These are phyloP conservation scores for Oriolus oriolus DNA, from an alignment of 2,113 vertebrate species.

Conservation along the genomic window DNA sequence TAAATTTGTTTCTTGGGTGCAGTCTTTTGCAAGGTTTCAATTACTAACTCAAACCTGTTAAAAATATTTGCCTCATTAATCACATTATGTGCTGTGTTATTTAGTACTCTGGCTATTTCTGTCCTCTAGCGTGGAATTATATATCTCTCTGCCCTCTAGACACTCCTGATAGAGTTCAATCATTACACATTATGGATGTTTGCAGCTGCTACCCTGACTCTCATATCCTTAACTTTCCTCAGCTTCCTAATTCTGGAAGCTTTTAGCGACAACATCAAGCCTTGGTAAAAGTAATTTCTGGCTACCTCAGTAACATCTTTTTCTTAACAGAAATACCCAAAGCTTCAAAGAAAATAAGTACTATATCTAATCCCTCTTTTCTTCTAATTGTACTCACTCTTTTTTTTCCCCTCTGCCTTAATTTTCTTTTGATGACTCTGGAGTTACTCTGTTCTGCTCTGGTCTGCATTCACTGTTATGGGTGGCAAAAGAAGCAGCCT, in stretches of 20 bases:
- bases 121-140: neutral
- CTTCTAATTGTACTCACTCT: neutral
- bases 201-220: neutral
- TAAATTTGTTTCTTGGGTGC: neutral
- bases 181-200: neutral
- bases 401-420: neutral
- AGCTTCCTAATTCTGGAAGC: neutral
- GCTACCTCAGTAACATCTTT: neutral
- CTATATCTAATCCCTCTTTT: neutral
- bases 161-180: neutral
- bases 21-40: conserved; percentile 12
- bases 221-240: neutral
- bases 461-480: neutral
- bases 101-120: neutral
- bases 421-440: neutral
- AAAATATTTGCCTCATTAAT: conserved; percentile 33
- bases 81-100: neutral
- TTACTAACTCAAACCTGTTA: conserved; percentile 2
- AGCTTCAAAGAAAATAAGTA: neutral
- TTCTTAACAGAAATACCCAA: neutral
- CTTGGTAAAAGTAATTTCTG: neutral
- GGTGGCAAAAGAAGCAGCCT: neutral
- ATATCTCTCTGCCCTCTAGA: neutral
- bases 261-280: neutral
- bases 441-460: neutral